Percentiles rank a stretch among this genome's conserved stretches.
These are phyloP conservation scores for Drosophila sordidapex DNA, from an alignment of 2,888 invertebrate genomes.

Conservation along the genomic window DNA sequence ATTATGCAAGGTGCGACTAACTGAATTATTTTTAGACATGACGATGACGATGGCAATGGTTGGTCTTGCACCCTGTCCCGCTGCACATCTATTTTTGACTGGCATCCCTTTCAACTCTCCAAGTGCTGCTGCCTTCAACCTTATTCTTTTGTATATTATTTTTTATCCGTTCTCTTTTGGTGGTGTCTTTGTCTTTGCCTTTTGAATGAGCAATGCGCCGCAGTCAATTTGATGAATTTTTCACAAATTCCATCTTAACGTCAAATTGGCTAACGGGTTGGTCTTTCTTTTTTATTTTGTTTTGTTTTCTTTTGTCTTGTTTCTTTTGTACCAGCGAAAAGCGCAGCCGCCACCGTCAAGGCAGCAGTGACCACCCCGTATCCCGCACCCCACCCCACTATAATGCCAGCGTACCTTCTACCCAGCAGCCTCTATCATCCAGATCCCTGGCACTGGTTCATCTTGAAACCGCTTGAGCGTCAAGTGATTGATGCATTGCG, in stretches of 20 bases:
- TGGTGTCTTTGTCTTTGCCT: constrained; percentile 29
- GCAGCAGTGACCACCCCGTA: background rate
- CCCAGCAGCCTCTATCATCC: background rate
- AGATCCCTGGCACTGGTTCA: constrained; percentile 30
- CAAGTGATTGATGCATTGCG: constrained; percentile 77
- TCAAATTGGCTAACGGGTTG: constrained; percentile 71
- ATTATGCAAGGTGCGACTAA: constrained; percentile 71
- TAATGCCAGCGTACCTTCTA: background rate
- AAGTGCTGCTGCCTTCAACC: background rate
- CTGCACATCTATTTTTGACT: constrained; percentile 18
- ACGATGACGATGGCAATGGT: constrained; percentile 2
- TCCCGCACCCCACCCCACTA: background rate
- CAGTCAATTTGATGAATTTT: constrained; percentile 79
- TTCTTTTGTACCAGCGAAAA: constrained; percentile 54
- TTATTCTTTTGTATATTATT: background rate
- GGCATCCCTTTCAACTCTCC: constrained; percentile 14
- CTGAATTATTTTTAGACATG: constrained; percentile 49
- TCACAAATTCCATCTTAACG: constrained; percentile 77
- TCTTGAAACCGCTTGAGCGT: constrained; percentile 63
- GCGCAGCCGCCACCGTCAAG: constrained; percentile 52
- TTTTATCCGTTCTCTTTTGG: constrained; percentile 2
- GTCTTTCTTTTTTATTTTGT: constrained; percentile 14
- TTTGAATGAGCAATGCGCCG: constrained; percentile 67
- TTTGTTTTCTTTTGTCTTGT: constrained; percentile 9
- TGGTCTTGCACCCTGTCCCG: constrained; percentile 1